Base-by-base conservation (phyloP, 2,888 invertebrate genomes). In the Heliconius ethilla region DNA sequence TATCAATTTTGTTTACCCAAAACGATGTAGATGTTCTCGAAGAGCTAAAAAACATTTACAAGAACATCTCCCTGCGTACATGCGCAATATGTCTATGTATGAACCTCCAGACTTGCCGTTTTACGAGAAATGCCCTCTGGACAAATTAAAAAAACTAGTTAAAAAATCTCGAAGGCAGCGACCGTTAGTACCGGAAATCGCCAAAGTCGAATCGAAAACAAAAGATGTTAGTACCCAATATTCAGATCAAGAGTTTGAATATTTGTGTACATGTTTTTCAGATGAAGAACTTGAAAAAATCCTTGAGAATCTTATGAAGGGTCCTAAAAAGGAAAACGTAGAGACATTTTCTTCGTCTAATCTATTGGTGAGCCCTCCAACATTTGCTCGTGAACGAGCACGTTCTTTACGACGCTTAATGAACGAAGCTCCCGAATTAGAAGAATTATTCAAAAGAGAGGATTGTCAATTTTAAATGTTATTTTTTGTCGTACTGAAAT, bases 61-160 rank as follows among this genome's bases (percentile, higher is more conserved):
- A 45, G 90, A 91, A 76, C 89, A 92, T 82, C 81, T 93, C 51
- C 94, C 94, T 1, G 82, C 88, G 7, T 94, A 93, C 78, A 93
- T 93, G 93, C 86, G 84, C 78, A 89, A 85, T 22, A 87, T 83
- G 86, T 92, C 92, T 2, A 78, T 62, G 25, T 93, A 83, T 80
- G 88, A 88, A 4, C 77, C 84, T 13, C 85, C 88, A 11, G 87
- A 88, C 27, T 82, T 93, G 75, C 90, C 89, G 0, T 84, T 91
- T 79, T 94, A 94, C 82, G 88, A 91, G 82, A 82, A 82, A 3
- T 92, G 92, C 82, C 83, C 89, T 9, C 5, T 89, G 0, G 78
- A 80, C 22, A 85, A 84, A 65, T 81, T 93, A 33, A 90, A 88
- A 79, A 83, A 80, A 22, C 80, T 92, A 70, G 90, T 92, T 3